Base-by-base conservation (phyloP, 2,888 invertebrate genomes). In the Fragum fragum region DNA sequence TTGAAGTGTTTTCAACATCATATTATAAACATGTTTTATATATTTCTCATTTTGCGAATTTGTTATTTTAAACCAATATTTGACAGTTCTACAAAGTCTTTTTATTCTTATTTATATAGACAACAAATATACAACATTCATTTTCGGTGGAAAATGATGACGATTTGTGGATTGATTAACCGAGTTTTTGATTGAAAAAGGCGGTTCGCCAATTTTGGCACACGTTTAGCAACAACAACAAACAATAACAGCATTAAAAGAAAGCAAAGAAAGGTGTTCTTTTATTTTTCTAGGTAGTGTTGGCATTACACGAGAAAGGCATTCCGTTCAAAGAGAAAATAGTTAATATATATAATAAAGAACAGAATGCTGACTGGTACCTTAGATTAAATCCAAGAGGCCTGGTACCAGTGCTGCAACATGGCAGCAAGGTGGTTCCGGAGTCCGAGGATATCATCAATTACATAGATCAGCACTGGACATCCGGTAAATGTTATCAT, bases 371-470 rank as follows among this genome's bases (percentile, higher is more conserved):
- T 21, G 85, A 88, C 2, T 88, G 89, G 88, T 92, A 76, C 75
- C 83, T 91, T 66, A 77, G 81, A 26, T 66, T 90, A 23, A 91
- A 90, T 66, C 83, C 88, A 1, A 82, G 83, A 18, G 90, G 90
- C 14, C 32, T 71, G 36, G 90, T 92, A 7, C 92, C 92, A 0
- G 79, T 83, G 7, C 74, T 92, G 21, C 80, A 87, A 73, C 86
- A 88, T 74, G 90, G 88, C 0, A 88, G 89, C n/a, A 85, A 87
- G 18, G 61, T 86, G 39, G 77, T 91, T 18, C 66, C 76, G 16
- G 91, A 91, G 57, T 91, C 91, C 1, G 90, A 90, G 29, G 81
- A 79, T 26, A 90, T 92, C 47, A 84, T 92, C 14, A 86, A 90
- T 66, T 87, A 89, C 68, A 72, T 92, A 16, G 92, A 91, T 57